Percentiles rank a stretch among this genome's conserved stretches.
phyloP scores from a whole-genome alignment of 2,113 vertebrate genomes.

The Micronycteris hirsuta region DNA sequence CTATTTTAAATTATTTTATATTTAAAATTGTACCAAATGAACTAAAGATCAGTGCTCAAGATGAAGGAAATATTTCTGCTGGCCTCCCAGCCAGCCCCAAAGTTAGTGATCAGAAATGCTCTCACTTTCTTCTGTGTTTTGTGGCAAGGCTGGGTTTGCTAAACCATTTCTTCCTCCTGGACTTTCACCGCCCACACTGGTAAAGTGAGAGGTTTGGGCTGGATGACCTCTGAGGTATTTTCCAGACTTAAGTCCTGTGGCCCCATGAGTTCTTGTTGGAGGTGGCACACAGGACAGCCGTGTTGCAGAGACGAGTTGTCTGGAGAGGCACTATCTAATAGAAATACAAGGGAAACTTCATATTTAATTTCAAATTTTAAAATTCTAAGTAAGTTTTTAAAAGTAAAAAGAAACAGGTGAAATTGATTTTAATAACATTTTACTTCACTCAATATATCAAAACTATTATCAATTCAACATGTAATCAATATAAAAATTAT shows the following conservation, averaged over 20 bases:
- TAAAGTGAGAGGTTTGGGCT: not conserved
- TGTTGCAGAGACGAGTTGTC: not conserved
- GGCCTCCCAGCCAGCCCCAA: not conserved
- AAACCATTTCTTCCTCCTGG: not conserved
- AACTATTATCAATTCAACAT: not conserved
- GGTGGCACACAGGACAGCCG: not conserved
- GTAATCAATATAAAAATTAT: not conserved
- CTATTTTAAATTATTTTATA: not conserved
- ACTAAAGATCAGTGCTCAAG: not conserved
- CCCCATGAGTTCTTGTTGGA: not conserved
- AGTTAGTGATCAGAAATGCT: not conserved
- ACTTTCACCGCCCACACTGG: not conserved
- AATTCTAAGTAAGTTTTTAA: not conserved
- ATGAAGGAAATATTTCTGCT: not conserved
- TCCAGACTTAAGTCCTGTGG: not conserved
- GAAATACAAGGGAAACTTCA: not conserved
- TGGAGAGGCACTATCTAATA: not conserved
- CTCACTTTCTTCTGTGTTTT: not conserved
- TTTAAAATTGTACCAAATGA: not conserved
- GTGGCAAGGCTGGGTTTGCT: not conserved
- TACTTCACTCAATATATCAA: not conserved
- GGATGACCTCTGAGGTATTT: not conserved
- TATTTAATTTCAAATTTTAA: not conserved
- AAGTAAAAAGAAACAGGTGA: not conserved
- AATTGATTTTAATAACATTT: not conserved